phyloP scores from a whole-genome alignment of 2,888 invertebrate species.

The Oxytorus armatus region DNA sequence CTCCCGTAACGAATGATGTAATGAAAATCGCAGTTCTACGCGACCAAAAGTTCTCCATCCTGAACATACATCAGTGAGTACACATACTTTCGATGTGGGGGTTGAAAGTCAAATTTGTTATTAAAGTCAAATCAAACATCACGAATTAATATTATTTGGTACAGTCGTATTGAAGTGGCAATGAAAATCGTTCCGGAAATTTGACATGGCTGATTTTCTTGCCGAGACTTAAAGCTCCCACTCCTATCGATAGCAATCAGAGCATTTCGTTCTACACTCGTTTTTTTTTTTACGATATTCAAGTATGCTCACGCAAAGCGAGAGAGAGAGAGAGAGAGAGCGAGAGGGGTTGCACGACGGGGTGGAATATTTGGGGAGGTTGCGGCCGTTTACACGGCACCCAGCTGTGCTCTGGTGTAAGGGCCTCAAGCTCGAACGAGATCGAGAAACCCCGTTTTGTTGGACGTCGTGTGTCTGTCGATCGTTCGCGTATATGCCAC shows the following conservation, averaged over 20 bases:
- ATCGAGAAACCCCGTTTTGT: conserved; percentile 65
- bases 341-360: conserved; percentile 7
- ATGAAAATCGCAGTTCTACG: no score
- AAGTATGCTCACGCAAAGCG: conserved; percentile 15
- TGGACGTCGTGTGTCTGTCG: conserved; percentile 42
- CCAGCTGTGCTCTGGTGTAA: conserved; percentile 79
- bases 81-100: no score
- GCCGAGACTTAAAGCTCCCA: conserved; percentile 23
- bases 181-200: conserved; percentile 57
- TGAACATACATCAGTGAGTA: no score
- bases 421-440: conserved; percentile 61
- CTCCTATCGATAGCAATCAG: conserved; percentile 38
- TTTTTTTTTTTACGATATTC: conserved; percentile 60
- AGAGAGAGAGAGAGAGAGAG: conserved; percentile 13
- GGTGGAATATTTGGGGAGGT: conserved; percentile 27
- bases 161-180: conserved; percentile 29
- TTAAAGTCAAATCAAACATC: conserved; percentile 6
- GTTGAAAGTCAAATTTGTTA: no score
- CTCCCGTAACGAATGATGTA: no score
- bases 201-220: conserved; percentile 37
- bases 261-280: conserved; percentile 41
- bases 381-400: conserved; percentile 74
- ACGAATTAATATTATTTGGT: conserved; percentile 39
- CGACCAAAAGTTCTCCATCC: no score
- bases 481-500: conserved; percentile 14